phyloP scores from a whole-genome alignment of 30 jellyfish, hydroid and myxozoan genomes.

The Nemopilema nomurai region DNA sequence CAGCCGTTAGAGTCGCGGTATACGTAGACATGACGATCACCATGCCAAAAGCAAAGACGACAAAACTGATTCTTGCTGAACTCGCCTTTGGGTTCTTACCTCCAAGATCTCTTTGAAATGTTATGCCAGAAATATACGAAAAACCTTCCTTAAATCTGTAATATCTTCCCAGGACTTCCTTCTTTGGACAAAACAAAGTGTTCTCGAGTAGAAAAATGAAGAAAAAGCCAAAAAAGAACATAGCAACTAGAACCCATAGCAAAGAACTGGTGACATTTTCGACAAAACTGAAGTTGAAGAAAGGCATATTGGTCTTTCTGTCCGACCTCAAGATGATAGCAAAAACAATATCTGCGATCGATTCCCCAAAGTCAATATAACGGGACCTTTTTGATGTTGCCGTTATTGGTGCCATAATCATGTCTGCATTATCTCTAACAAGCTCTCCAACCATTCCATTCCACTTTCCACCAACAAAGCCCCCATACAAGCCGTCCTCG shows the following conservation, averaged over 20 bases:
- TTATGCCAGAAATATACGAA: constrained; percentile 75
- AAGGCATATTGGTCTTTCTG: neutral
- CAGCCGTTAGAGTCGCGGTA: constrained; percentile 94
- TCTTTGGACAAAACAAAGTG: neutral
- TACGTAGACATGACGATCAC: constrained; percentile 83
- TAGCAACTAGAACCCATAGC: constrained; percentile 37
- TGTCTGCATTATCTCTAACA: constrained; percentile 73
- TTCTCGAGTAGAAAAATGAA: constrained; percentile 69
- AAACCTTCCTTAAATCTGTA: constrained; percentile 73
- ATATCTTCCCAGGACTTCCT: neutral
- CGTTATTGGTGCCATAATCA: constrained; percentile 87
- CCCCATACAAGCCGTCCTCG: constrained; percentile 89
- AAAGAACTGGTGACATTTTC: constrained; percentile 23
- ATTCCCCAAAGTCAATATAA: constrained; percentile 72
- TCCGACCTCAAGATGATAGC: constrained; percentile 44
- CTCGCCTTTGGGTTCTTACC: constrained; percentile 72
- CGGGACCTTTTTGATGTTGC: constrained; percentile 43
- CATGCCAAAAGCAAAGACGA: constrained; percentile 84
- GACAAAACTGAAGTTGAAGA: constrained; percentile 58
- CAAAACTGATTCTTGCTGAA: constrained; percentile 83
- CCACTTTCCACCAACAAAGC: constrained; percentile 42
- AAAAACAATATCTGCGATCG: constrained; percentile 53
- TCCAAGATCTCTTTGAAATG: constrained; percentile 95
- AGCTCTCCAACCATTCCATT: constrained; percentile 90
- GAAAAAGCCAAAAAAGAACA: constrained; percentile 44